A percentile compares a stretch with the other conserved stretches of the same genome.
Evolutionary conservation across 2,797 vertebrate species (phyloP).

Genomic region (Avahi laniger): DNA sequence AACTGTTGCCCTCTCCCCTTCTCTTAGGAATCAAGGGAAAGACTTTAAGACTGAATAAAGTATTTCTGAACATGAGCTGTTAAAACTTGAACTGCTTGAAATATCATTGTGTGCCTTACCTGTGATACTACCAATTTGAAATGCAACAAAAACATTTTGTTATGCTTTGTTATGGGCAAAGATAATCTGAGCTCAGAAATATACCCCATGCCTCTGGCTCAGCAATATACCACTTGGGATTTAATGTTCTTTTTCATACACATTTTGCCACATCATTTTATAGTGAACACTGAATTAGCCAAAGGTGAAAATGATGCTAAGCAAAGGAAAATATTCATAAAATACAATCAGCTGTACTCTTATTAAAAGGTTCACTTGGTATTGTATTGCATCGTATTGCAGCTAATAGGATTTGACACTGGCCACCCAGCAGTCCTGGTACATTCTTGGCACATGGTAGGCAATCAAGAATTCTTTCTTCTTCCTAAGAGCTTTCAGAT

Average conservation of each 20-base stretch:
- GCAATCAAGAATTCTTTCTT: not conserved
- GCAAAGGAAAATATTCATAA: not conserved
- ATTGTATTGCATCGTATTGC: not conserved
- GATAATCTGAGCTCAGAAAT: conserved; percentile 57
- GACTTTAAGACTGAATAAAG: not conserved
- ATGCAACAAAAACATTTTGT: conserved; percentile 48
- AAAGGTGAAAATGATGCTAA: conserved; percentile 13
- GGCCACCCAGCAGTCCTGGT: not conserved
- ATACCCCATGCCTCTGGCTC: not conserved
- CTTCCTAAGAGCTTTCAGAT: not conserved
- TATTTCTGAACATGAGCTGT: conserved; percentile 39
- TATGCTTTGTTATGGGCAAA: conserved; percentile 2
- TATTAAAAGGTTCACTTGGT: not conserved
- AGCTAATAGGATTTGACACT: not conserved
- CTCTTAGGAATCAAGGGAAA: not conserved
- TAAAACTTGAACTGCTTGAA: conserved; percentile 46
- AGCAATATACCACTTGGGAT: not conserved
- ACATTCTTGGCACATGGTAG: not conserved
- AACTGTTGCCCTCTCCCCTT: not conserved
- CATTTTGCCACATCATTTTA: conserved; percentile 31
- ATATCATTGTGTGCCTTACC: conserved; percentile 26
- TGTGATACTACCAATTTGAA: conserved; percentile 43
- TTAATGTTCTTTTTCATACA: conserved; percentile 35
- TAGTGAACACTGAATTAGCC: not conserved
- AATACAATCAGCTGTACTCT: not conserved